phyloP scores from a whole-genome alignment of 1,140 invertebrate genomes.

The Lithobius niger region DNA sequence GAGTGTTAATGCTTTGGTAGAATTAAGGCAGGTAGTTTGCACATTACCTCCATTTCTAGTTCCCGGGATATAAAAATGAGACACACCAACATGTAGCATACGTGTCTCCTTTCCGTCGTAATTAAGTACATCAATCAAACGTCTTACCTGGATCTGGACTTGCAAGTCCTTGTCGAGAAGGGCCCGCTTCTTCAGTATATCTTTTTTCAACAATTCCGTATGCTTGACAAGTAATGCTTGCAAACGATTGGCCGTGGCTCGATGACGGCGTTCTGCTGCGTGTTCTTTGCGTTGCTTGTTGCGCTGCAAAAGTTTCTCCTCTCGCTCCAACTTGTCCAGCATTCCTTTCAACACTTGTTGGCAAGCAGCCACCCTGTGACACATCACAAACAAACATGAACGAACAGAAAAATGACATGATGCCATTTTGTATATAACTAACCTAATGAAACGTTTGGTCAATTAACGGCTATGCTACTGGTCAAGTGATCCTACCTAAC shows the following conservation, averaged over 20 bases:
- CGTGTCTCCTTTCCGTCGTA: no score
- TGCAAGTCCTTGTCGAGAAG: slow-evolving; percentile 81
- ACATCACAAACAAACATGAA: slow-evolving; percentile 10
- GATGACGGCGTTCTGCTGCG: slow-evolving; percentile 30
- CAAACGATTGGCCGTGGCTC: slow-evolving; percentile 26
- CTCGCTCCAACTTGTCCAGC: slow-evolving; percentile 33
- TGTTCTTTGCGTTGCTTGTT: slow-evolving; percentile 28
- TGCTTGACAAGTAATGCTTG: slow-evolving; percentile 51
- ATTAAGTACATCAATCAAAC: no score
- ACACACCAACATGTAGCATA: no score
- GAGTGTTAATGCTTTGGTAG: no score
- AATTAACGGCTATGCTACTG: no score
- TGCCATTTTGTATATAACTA: neutral
- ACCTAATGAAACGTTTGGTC: no score
- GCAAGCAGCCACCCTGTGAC: slow-evolving; percentile 25
- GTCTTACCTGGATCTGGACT: slow-evolving; percentile 64
- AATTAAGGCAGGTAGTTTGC: no score
- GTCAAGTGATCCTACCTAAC: no score
- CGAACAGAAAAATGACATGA: neutral
- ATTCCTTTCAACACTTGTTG: slow-evolving; percentile 29
- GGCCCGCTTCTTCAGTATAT: slow-evolving; percentile 78
- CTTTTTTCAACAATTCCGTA: slow-evolving; percentile 83
- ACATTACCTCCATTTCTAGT: no score
- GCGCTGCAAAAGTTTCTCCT: slow-evolving; percentile 24
- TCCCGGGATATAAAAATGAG: no score